phyloP scores from a whole-genome alignment of 2,888 invertebrate species.

The Phyllotreta cruciferae region DNA sequence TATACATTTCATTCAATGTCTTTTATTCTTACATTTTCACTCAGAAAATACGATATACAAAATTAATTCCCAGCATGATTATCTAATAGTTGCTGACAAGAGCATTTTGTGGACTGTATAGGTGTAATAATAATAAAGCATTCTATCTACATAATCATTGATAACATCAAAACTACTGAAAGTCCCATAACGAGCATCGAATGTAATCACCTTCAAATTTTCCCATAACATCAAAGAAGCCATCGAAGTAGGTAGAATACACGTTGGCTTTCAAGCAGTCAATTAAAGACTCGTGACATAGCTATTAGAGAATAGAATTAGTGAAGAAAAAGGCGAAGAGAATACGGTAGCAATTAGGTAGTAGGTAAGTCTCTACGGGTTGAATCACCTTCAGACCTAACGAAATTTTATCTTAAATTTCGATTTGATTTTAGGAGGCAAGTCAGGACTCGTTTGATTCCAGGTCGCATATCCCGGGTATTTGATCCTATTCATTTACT shows the following conservation, averaged over 20 bases:
- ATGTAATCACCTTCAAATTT: slow-evolving; percentile 7
- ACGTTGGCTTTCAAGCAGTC: slow-evolving; percentile 12
- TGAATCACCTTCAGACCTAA: slow-evolving; percentile 24
- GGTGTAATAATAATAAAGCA: too few relatives aligned
- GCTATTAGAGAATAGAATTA: slow-evolving; percentile 20
- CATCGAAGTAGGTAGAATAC: neutral
- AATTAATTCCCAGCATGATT: too few relatives aligned
- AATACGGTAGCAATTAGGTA: slow-evolving; percentile 26
- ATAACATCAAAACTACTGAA: neutral
- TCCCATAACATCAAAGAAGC: slow-evolving; percentile 1
- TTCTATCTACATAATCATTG: too few relatives aligned
- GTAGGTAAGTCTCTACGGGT: slow-evolving; percentile 19
- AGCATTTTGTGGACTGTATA: too few relatives aligned
- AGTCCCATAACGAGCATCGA: slow-evolving; percentile 7
- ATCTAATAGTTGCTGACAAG: too few relatives aligned
- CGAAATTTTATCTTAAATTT: slow-evolving; percentile 7
- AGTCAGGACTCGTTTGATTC: slow-evolving; percentile 5
- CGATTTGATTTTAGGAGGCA: neutral
- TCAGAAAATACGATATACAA: too few relatives aligned
- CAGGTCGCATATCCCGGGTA: too few relatives aligned
- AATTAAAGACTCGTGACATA: slow-evolving; percentile 22
- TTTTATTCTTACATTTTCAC: slow-evolving; percentile 1
- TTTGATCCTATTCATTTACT: too few relatives aligned
- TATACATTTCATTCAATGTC: too few relatives aligned
- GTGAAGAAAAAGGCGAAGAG: slow-evolving; percentile 2